phyloP scores from a whole-genome alignment of 1,140 invertebrate species.

The Rhagoletis zephyria region DNA sequence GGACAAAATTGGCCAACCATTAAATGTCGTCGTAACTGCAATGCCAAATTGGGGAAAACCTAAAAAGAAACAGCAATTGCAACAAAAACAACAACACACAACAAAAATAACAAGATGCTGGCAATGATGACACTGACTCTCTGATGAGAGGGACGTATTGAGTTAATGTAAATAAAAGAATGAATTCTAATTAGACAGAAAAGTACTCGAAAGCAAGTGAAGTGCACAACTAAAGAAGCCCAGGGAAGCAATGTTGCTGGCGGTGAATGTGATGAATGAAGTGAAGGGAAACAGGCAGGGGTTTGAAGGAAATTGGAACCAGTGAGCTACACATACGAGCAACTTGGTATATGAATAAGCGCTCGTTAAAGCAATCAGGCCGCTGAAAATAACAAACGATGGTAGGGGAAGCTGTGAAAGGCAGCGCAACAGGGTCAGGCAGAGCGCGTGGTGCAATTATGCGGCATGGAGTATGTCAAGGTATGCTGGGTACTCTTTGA shows the following conservation, averaged over 20 bases:
- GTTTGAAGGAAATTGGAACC: neutral
- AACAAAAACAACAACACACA: neutral
- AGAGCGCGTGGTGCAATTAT: neutral
- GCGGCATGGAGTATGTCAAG: neutral
- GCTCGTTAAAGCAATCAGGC: neutral
- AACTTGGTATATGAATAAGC: neutral
- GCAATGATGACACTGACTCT: neutral
- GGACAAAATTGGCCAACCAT: neutral
- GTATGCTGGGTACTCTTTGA: neutral
- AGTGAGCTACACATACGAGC: neutral
- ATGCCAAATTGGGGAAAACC: neutral
- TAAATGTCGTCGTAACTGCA: neutral
- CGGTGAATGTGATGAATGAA: neutral
- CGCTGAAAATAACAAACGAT: neutral
- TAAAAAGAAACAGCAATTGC: neutral
- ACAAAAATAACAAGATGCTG: neutral
- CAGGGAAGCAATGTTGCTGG: neutral
- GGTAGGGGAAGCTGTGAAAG: neutral
- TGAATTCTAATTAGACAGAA: constrained; percentile 53
- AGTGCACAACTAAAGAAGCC: neutral
- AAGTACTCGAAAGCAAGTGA: constrained; percentile 31
- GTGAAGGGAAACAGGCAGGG: neutral
- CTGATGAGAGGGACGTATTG: neutral
- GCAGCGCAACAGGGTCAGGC: neutral
- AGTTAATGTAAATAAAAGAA: constrained; percentile 42